Evolutionary conservation across 2,888 invertebrate species (phyloP).

Genomic region (Suillia variegata): DNA sequence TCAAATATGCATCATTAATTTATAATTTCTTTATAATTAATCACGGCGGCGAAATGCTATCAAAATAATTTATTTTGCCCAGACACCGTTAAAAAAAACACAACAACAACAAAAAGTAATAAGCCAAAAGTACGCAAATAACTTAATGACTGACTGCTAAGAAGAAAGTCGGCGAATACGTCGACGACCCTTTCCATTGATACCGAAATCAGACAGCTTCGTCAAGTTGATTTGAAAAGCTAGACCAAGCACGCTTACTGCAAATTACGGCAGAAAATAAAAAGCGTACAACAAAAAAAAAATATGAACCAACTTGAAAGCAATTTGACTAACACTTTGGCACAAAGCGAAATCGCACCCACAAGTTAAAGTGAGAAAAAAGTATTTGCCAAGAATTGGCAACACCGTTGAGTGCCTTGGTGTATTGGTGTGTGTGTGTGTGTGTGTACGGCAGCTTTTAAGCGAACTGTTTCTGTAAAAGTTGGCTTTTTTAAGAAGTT

Average conservation of each 20-base stretch:
- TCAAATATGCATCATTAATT: slow-evolving; percentile 22
- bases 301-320: neutral
- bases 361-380: neutral
- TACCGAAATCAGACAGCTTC: neutral
- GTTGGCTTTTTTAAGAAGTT: too few relatives aligned
- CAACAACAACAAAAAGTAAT: neutral
- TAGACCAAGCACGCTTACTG: neutral
- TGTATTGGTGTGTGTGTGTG: too few relatives aligned
- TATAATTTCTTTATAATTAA: slow-evolving; percentile 26
- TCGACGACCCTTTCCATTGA: neutral
- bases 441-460: too few relatives aligned
- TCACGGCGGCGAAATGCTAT: slow-evolving; percentile 15
- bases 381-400: neutral
- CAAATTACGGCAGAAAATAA: too few relatives aligned
- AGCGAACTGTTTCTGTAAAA: too few relatives aligned
- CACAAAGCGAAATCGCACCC: neutral
- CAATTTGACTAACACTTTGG: neutral
- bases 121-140: neutral
- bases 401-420: slow-evolving; percentile 20
- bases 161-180: neutral
- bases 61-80: slow-evolving; percentile 24
- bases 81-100: too few relatives aligned
- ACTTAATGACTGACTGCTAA: neutral
- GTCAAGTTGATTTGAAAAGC: neutral
- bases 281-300: neutral